These are phyloP conservation scores for Meandrina meandrites DNA, from an alignment of 92 coral and sea anemone genomes.

Conservation along the genomic window DNA sequence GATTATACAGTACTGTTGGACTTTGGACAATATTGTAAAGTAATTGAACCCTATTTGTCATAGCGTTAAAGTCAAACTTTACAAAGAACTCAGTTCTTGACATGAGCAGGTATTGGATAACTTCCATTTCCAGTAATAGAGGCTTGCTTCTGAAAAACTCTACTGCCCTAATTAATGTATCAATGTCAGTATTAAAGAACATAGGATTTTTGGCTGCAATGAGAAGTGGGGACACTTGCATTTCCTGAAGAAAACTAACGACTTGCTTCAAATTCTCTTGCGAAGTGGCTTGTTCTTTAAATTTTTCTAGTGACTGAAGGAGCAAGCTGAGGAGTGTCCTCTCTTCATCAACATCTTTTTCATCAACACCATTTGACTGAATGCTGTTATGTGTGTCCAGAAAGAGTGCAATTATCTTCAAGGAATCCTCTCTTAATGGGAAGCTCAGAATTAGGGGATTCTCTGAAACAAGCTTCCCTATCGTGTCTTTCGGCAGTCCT, in stretches of 20 bases:
- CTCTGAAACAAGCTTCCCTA: slow-evolving; percentile 77
- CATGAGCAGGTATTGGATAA: slow-evolving; percentile 73
- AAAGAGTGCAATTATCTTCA: slow-evolving; percentile 47
- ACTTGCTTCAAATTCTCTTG: slow-evolving; percentile 74
- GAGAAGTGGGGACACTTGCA: slow-evolving; percentile 80
- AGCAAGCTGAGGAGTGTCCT: slow-evolving; percentile 62
- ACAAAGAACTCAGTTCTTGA: slow-evolving; percentile 86
- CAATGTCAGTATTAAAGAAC: slow-evolving; percentile 67
- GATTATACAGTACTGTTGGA: slow-evolving; percentile 75
- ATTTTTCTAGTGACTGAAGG: slow-evolving; percentile 74
- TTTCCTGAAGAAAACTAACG: slow-evolving; percentile 75
- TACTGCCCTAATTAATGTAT: slow-evolving; percentile 61
- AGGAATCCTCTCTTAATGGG: slow-evolving; percentile 66
- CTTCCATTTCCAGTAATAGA: slow-evolving; percentile 82
- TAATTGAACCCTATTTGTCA: slow-evolving; percentile 67
- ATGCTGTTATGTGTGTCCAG: slow-evolving; percentile 28
- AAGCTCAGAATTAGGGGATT: slow-evolving; percentile 79
- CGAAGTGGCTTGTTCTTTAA: slow-evolving; percentile 70
- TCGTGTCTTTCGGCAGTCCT: slow-evolving; percentile 63
- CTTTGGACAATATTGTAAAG: slow-evolving; percentile 79
- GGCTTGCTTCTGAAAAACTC: slow-evolving; percentile 86
- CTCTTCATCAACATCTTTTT: slow-evolving; percentile 32
- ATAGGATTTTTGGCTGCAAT: slow-evolving; percentile 81
- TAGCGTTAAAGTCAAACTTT: slow-evolving; percentile 65
- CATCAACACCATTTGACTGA: slow-evolving; percentile 10